Evolutionary conservation across 2,888 invertebrate species (phyloP).

Genomic region (Portevinia maculata): DNA sequence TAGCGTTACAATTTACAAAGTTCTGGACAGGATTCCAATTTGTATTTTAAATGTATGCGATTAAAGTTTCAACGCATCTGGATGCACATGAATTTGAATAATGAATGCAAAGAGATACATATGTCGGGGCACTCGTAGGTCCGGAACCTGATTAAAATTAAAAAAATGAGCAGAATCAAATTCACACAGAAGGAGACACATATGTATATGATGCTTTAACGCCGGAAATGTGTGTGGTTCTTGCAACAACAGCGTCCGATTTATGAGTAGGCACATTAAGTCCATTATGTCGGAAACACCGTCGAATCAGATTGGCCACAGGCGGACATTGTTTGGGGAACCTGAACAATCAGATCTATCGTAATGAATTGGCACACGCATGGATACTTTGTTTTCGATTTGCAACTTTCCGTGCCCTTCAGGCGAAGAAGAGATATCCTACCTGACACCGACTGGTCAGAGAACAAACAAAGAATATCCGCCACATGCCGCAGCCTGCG

Average conservation of each 20-base stretch:
- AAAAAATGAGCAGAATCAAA: neutral
- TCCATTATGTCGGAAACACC: slow-evolving; percentile 35
- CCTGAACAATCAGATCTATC: slow-evolving; percentile 66
- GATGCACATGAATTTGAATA: slow-evolving; percentile 60
- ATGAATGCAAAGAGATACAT: slow-evolving; percentile 31
- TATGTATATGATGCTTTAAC: slow-evolving; percentile 29
- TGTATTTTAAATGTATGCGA: slow-evolving; percentile 69
- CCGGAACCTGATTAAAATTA: slow-evolving; percentile 29
- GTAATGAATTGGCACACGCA: slow-evolving; percentile 68
- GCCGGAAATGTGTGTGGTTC: slow-evolving; percentile 49
- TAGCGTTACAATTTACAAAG: slow-evolving; percentile 9
- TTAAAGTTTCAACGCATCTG: slow-evolving; percentile 55
- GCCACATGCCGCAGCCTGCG: slow-evolving; percentile 71
- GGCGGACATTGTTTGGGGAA: slow-evolving; percentile 29
- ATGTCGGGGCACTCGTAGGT: neutral
- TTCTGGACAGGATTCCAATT: slow-evolving; percentile 61
- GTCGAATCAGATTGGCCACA: slow-evolving; percentile 28
- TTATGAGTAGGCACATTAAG: neutral
- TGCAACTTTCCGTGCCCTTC: slow-evolving; percentile 32
- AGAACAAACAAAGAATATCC: slow-evolving; percentile 52
- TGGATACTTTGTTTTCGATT: slow-evolving; percentile 54
- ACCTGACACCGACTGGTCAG: slow-evolving; percentile 3
- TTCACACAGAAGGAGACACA: slow-evolving; percentile 11
- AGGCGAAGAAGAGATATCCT: slow-evolving; percentile 14
- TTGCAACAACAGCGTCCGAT: slow-evolving; percentile 2